A percentile compares a stretch with the other conserved stretches of the same genome.
phyloP scores from a whole-genome alignment of 2,888 invertebrate species.

The Cremastinae sp. region DNA sequence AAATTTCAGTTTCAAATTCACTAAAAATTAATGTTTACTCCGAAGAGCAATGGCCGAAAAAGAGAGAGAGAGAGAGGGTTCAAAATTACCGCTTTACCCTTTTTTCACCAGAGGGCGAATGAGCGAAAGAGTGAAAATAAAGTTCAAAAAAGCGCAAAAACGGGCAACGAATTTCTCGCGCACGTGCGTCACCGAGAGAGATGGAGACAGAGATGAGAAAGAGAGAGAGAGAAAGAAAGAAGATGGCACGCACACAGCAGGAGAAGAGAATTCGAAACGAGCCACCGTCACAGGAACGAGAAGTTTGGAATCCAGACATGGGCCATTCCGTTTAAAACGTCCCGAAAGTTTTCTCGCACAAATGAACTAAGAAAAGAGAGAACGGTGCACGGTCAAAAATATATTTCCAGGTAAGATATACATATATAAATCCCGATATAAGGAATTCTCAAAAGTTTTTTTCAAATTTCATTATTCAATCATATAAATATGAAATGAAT shows the following conservation, averaged over 20 bases:
- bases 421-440: no score
- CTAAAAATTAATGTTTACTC: conserved; percentile 27
- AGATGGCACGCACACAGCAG: conserved; percentile 23
- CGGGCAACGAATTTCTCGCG: conserved; percentile 22
- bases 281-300: neutral
- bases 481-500: no score
- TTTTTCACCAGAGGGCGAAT: neutral
- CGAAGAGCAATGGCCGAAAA: conserved; percentile 34
- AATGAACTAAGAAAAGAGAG: no score
- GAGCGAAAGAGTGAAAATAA: conserved; percentile 8
- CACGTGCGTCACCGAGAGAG: conserved; percentile 45
- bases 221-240: no score
- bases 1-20: conserved; percentile 43
- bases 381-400: no score
- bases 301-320: conserved; percentile 9
- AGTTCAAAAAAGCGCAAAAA: conserved; percentile 25
- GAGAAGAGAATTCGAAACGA: conserved; percentile 47
- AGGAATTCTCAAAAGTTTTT: no score
- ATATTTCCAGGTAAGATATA: no score
- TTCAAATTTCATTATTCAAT: no score
- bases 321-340: conserved; percentile 1
- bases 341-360: neutral
- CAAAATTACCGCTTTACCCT: no score
- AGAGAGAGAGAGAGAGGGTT: conserved; percentile 2
- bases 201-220: no score